phyloP scores from a whole-genome alignment of 2,113 vertebrate genomes.

The Macquaria ambigua region DNA sequence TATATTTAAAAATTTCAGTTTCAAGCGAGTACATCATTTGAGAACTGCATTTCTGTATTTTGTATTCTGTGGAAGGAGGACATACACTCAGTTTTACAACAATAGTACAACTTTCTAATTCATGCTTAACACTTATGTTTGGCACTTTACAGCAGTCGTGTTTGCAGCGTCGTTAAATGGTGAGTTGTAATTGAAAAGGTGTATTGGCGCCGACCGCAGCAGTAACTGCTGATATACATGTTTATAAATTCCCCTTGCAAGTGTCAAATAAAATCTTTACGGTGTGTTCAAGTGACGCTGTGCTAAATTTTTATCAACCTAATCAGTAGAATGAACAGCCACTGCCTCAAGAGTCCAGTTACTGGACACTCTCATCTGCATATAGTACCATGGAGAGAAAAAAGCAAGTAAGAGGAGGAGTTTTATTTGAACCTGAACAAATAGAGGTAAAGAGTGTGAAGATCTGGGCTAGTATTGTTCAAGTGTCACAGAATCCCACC shows the following conservation, averaged over 20 bases:
- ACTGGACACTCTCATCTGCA: conserved; percentile 36
- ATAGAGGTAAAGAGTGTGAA: conserved; percentile 3
- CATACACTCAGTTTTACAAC: conserved; percentile 32
- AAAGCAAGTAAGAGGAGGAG: background rate
- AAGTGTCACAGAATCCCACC: background rate
- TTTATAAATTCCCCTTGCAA: conserved; percentile 63
- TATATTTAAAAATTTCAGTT: background rate
- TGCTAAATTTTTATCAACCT: conserved; percentile 60
- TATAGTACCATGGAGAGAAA: background rate
- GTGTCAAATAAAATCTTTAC: conserved; percentile 71
- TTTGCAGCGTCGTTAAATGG: conserved; percentile 47
- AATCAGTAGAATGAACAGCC: conserved; percentile 60
- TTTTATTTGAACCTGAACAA: conserved; percentile 12
- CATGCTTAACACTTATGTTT: conserved; percentile 32
- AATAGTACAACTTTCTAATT: conserved; percentile 33
- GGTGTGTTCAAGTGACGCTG: conserved; percentile 8
- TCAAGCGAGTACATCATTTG: background rate
- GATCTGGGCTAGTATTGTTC: background rate
- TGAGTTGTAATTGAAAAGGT: conserved; percentile 66
- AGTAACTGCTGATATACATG: conserved; percentile 39
- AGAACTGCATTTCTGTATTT: background rate
- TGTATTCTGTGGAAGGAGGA: background rate
- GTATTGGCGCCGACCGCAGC: conserved; percentile 13
- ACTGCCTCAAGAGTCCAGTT: conserved; percentile 8
- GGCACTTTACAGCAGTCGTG: conserved; percentile 26